Conservation (phyloP, 2,797 vertebrate species). For the Ptychobarbus kaznakovi region DNA sequence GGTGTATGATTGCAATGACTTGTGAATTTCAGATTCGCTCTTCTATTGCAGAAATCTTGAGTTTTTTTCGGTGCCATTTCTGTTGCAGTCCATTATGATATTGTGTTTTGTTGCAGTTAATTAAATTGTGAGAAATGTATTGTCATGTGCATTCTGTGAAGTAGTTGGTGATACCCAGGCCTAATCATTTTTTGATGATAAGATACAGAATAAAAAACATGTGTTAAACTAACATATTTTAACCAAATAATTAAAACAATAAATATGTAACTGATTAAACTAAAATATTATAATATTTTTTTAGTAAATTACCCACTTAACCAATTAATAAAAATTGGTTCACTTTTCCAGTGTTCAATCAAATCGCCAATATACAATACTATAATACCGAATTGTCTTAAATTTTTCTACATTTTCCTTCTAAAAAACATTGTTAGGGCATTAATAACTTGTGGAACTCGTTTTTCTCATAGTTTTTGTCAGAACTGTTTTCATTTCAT, state of each 20-base stretch:
- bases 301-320: background rate
- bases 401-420: background rate
- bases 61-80: no score
- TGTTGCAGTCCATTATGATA: no score
- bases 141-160: no score
- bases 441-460: no score
- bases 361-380: background rate
- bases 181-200: no score
- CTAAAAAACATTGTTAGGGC: background rate
- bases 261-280: background rate
- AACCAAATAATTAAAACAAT: no score
- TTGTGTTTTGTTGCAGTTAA: no score
- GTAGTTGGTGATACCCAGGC: no score
- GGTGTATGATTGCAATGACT: background rate
- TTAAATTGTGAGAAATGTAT: no score
- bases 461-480: background rate
- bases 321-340: background rate
- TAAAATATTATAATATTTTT: background rate
- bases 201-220: no score
- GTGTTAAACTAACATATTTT: no score
- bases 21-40: background rate
- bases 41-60: background rate
- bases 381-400: background rate
- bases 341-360: no score
- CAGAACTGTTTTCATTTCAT: background rate